Percentiles rank a stretch among this genome's conserved stretches.
Evolutionary conservation across 2,888 invertebrate genomes (phyloP).

Genomic region (Phyllotreta striolata): DNA sequence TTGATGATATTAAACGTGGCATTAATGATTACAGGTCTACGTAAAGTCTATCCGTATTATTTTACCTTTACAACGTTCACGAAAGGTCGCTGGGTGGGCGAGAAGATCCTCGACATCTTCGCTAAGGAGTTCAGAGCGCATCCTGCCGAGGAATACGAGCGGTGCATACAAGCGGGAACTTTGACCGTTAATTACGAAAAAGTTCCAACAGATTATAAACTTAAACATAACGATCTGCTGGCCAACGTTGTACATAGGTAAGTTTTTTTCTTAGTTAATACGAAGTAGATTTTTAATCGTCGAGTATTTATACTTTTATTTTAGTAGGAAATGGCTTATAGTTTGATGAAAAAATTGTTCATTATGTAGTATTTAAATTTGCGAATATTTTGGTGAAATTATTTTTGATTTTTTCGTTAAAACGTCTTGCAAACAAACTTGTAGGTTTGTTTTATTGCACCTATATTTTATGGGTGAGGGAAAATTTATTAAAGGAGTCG

Average conservation of each 20-base stretch:
- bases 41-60: constrained; percentile 97
- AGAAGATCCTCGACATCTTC: constrained; percentile 91
- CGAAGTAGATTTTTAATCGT: background rate
- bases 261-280: constrained; percentile 42
- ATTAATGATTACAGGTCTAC: constrained; percentile 71
- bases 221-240: constrained; percentile 92
- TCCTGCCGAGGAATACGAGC: constrained; percentile 90
- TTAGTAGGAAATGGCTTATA: background rate
- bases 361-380: too few relatives aligned
- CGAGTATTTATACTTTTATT: constrained; percentile 1
- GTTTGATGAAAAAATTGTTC: too few relatives aligned
- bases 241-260: constrained; percentile 96
- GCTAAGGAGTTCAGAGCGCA: constrained; percentile 93
- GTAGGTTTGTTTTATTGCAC: too few relatives aligned
- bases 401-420: too few relatives aligned
- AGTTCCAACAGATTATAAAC: constrained; percentile 88
- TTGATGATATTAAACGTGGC: too few relatives aligned
- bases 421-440: too few relatives aligned
- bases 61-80: constrained; percentile 96
- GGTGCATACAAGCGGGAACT: constrained; percentile 90
- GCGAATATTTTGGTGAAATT: too few relatives aligned
- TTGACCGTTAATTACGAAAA: constrained; percentile 93
- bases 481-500: too few relatives aligned
- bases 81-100: constrained; percentile 96
- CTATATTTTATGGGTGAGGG: too few relatives aligned